Evolutionary conservation across 1,140 invertebrate species (phyloP).

Genomic region (Eumeta japonica): DNA sequence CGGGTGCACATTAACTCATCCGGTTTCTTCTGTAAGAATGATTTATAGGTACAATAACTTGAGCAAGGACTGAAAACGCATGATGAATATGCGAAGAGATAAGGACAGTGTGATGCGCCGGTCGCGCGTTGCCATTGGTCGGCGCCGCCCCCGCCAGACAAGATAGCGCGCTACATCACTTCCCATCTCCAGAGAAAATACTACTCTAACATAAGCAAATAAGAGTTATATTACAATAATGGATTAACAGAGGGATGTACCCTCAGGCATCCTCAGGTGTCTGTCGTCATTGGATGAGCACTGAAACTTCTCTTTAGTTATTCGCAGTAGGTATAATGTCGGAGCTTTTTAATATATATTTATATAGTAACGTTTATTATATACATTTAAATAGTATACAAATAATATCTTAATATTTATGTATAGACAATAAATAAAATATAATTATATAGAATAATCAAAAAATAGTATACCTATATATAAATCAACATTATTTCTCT

Average conservation of each 20-base stretch:
- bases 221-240: neutral
- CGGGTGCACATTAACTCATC: too few relatives aligned
- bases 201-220: conserved; percentile 3
- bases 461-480: too few relatives aligned
- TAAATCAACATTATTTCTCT: too few relatives aligned
- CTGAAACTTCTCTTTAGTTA: conserved; percentile 42
- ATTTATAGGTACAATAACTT: too few relatives aligned
- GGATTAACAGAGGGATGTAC: conserved; percentile 41
- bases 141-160: conserved; percentile 49
- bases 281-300: conserved; percentile 55
- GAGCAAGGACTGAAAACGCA: conserved; percentile 6
- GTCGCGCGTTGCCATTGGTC: conserved; percentile 33
- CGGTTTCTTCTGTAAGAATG: too few relatives aligned
- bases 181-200: conserved; percentile 11
- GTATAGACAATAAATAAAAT: too few relatives aligned
- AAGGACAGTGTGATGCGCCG: conserved; percentile 43
- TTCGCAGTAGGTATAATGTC: too few relatives aligned
- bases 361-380: too few relatives aligned
- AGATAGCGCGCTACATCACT: conserved; percentile 53
- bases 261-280: conserved; percentile 46
- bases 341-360: too few relatives aligned
- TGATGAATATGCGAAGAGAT: conserved; percentile 40
- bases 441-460: too few relatives aligned
- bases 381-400: too few relatives aligned
- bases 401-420: too few relatives aligned